Percentiles rank a stretch among this genome's conserved stretches.
Conservation (phyloP, 2,888 invertebrate species). For the Coelopa pilipes region DNA sequence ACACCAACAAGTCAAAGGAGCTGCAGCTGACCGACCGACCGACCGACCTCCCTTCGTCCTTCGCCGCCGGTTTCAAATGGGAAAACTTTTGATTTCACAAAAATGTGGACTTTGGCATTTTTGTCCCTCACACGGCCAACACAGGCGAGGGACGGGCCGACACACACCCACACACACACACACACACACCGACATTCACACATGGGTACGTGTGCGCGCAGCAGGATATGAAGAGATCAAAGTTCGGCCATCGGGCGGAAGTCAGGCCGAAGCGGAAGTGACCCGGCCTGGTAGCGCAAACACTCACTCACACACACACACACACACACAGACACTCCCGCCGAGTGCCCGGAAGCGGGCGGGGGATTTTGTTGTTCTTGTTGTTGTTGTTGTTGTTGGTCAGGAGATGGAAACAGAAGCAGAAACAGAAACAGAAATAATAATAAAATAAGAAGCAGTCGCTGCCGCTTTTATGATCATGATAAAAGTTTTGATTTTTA, state of each 20-base stretch:
- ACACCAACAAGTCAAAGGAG: constrained; percentile 31
- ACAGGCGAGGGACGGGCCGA: constrained; percentile 4
- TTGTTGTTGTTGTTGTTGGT: no score
- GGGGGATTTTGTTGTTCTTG: no score
- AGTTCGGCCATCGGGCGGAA: constrained; percentile 40
- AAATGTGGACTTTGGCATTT: constrained; percentile 29
- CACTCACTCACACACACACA: not conserved
- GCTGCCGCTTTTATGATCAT: constrained; percentile 41
- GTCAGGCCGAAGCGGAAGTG: constrained; percentile 33
- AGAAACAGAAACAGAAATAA: constrained; percentile 7
- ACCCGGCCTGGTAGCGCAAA: not conserved
- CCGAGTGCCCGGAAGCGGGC: no score
- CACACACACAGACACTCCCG: not conserved
- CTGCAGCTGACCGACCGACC: constrained; percentile 32
- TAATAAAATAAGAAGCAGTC: constrained; percentile 28
- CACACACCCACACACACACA: constrained; percentile 20
- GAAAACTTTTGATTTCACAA: not conserved
- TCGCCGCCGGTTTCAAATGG: not conserved
- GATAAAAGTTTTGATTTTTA: constrained; percentile 45
- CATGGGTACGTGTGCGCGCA: constrained; percentile 16
- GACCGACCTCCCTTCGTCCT: constrained; percentile 4
- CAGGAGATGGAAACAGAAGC: constrained; percentile 1
- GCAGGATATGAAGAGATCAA: constrained; percentile 41
- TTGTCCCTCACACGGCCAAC: not conserved
- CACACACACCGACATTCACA: constrained; percentile 17